Evolutionary conservation across 2,888 invertebrate species (phyloP).

Genomic region (Lamproptera curius): DNA sequence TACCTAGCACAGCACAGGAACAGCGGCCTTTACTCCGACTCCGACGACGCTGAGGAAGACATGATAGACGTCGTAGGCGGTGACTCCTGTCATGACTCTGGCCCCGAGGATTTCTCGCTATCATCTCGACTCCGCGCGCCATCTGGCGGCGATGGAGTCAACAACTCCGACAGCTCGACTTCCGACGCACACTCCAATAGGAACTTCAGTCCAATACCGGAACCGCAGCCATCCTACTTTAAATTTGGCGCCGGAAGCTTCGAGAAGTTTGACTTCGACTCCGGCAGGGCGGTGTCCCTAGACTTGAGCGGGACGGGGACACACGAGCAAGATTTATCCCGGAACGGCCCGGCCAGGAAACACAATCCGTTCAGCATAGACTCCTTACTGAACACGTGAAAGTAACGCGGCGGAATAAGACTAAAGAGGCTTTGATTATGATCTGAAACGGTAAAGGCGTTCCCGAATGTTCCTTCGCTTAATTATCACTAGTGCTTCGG

Average conservation of each 20-base stretch:
- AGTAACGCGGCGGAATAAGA: conserved; percentile 46
- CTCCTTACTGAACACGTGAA: conserved; percentile 87
- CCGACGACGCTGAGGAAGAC: conserved; percentile 82
- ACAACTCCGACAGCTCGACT: conserved; percentile 78
- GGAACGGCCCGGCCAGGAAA: conserved; percentile 79
- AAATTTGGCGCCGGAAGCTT: conserved; percentile 62
- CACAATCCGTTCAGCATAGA: conserved; percentile 95
- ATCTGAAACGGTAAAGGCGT: conserved; percentile 38
- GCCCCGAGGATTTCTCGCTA: conserved; percentile 81
- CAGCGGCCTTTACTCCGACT: conserved; percentile 78
- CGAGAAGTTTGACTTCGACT: conserved; percentile 73
- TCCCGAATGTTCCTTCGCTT: conserved; percentile 60
- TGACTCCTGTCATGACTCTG: conserved; percentile 84
- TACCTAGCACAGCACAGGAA: conserved; percentile 89
- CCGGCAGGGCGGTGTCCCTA: conserved; percentile 71
- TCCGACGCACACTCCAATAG: conserved; percentile 68
- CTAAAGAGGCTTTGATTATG: conserved; percentile 57
- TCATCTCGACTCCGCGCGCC: conserved; percentile 78
- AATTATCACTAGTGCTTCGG: conserved; percentile 59
- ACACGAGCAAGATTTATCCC: conserved; percentile 68
- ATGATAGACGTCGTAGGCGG: conserved; percentile 93
- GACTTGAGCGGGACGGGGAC: conserved; percentile 64
- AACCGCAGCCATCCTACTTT: conserved; percentile 68
- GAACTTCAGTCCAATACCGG: conserved; percentile 67
- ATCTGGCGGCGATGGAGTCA: conserved; percentile 77